These are phyloP conservation scores for Macrotis lagotis DNA, from an alignment of 2,113 vertebrate genomes.

Conservation along the genomic window DNA sequence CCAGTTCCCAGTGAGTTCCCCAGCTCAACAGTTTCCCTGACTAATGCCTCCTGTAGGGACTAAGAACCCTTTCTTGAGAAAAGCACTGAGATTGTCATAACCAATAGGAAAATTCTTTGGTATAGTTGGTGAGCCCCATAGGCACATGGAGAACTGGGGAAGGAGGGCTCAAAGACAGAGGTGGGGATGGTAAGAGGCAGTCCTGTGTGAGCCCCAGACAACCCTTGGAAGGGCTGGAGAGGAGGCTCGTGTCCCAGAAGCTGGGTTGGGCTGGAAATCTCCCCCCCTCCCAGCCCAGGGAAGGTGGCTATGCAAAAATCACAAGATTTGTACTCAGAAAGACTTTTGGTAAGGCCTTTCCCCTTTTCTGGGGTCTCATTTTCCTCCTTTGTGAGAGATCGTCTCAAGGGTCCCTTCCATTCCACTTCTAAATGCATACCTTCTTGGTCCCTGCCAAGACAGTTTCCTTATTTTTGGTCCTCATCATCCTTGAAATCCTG, in stretches of 20 bases:
- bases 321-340: background rate
- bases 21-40: constrained; percentile 40
- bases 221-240: background rate
- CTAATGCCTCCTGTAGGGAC: constrained; percentile 61
- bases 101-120: constrained; percentile 79
- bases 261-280: background rate
- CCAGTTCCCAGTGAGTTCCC: background rate
- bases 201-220: background rate
- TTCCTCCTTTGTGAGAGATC: background rate
- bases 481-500: background rate
- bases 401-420: background rate
- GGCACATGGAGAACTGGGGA: constrained; percentile 60
- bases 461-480: background rate
- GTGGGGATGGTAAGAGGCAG: background rate
- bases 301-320: background rate
- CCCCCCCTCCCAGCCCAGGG: too few species aligned
- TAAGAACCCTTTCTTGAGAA: constrained; percentile 74
- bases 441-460: background rate
- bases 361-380: background rate
- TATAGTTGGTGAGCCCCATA: constrained; percentile 73
- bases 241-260: background rate
- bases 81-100: constrained; percentile 77
- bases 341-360: background rate
- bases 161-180: background rate
- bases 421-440: background rate